Evolutionary conservation across 2,888 invertebrate species (phyloP).

Genomic region (Acanthococcus lagerstroemiae): DNA sequence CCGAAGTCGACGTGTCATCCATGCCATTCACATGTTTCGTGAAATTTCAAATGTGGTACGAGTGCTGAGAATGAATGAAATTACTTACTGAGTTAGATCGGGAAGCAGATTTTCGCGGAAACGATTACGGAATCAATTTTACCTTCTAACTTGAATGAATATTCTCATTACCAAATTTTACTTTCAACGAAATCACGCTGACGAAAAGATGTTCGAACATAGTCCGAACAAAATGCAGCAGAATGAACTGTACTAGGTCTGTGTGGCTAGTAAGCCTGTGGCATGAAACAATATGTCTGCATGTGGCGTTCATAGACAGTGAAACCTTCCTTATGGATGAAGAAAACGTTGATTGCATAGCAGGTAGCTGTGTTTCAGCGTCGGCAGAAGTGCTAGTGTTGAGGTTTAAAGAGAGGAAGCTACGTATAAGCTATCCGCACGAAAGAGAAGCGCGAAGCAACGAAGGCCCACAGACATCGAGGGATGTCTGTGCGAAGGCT

Average conservation of each 20-base stretch:
- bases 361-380: no score
- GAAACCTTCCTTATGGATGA: no score
- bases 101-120: background rate
- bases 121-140: constrained; percentile 8
- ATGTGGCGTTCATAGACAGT: background rate
- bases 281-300: constrained; percentile 9
- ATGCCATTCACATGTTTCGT: constrained; percentile 17
- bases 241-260: background rate
- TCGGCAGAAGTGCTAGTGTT: no score
- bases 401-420: no score
- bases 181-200: constrained; percentile 15
- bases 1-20: constrained; percentile 25
- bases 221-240: constrained; percentile 10
- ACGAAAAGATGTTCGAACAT: constrained; percentile 9
- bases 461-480: background rate
- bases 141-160: background rate
- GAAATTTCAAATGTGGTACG: background rate
- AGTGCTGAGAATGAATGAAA: background rate
- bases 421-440: no score
- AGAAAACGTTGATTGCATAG: no score
- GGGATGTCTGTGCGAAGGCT: background rate
- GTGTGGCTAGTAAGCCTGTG: background rate
- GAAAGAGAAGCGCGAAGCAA: no score
- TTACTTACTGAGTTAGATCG: constrained; percentile 16
- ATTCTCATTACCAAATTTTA: constrained; percentile 24